Evolutionary conservation across 2,797 vertebrate genomes (phyloP).

Genomic region (Anabacerthia variegaticeps): DNA sequence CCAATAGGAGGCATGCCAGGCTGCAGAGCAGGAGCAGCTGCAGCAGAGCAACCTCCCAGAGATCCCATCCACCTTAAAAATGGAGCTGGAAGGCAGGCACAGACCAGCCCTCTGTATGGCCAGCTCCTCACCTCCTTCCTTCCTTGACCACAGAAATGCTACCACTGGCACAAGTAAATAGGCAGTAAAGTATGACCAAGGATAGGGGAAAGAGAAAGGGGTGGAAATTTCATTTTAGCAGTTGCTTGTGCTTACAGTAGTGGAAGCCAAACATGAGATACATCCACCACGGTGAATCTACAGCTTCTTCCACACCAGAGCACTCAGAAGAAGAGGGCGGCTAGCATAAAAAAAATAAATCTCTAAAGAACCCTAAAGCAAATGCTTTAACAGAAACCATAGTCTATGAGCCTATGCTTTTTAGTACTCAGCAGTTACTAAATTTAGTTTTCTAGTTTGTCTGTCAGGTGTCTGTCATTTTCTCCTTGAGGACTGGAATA

Average conservation of each 20-base stretch:
- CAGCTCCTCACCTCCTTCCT: background rate
- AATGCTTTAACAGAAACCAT: background rate
- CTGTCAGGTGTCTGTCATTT: background rate
- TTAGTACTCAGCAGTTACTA: background rate
- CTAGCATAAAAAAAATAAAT: background rate
- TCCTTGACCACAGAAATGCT: background rate
- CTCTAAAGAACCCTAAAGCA: background rate
- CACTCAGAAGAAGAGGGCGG: background rate
- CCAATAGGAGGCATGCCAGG: background rate
- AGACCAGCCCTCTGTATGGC: background rate
- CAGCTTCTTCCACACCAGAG: background rate
- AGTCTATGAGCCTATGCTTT: background rate
- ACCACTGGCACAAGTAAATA: background rate
- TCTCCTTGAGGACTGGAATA: background rate
- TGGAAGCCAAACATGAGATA: background rate
- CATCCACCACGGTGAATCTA: background rate
- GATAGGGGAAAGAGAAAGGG: background rate
- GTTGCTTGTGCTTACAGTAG: background rate
- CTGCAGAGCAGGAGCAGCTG: background rate
- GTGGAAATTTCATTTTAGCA: background rate
- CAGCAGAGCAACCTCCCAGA: background rate
- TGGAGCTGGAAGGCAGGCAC: fast-evolving
- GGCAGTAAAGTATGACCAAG: background rate
- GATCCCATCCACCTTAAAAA: background rate
- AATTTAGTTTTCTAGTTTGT: background rate